Evolutionary conservation across 1,140 invertebrate species (phyloP).

Genomic region (Pentalonia nigronervosa): DNA sequence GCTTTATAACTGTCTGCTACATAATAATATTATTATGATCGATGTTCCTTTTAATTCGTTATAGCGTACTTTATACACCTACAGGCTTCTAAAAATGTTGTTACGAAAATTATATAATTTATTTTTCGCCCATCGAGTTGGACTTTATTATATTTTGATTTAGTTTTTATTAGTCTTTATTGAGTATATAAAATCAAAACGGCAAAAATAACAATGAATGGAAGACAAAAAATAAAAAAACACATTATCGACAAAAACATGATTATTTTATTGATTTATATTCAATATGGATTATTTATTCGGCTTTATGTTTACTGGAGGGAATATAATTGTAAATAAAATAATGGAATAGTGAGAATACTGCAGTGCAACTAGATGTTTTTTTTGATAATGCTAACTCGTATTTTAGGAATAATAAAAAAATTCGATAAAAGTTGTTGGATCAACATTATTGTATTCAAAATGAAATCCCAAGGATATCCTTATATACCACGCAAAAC

Average conservation of each 20-base stretch:
- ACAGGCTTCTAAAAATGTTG: neutral
- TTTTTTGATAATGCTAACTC: neutral
- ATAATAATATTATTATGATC: neutral
- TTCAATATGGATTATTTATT: neutral
- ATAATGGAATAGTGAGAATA: neutral
- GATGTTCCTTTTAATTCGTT: neutral
- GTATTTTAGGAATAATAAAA: constrained; percentile 3
- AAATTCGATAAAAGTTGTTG: neutral
- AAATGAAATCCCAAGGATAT: neutral
- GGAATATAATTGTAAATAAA: neutral
- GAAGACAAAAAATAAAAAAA: neutral
- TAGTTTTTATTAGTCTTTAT: neutral
- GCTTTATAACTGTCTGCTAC: neutral
- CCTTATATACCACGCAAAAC: neutral
- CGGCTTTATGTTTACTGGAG: neutral
- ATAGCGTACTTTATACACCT: neutral
- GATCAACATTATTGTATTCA: neutral
- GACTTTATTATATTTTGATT: neutral
- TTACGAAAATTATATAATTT: neutral
- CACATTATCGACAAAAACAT: neutral
- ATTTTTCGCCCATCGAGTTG: neutral
- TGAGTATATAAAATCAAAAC: neutral
- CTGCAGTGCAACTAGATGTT: neutral
- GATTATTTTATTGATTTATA: neutral
- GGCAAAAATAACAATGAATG: neutral